Evolutionary conservation across 1,140 invertebrate species (phyloP), one percentile per base, ranked within the genome.

Genomic region (Condylostylus longicornis): DNA sequence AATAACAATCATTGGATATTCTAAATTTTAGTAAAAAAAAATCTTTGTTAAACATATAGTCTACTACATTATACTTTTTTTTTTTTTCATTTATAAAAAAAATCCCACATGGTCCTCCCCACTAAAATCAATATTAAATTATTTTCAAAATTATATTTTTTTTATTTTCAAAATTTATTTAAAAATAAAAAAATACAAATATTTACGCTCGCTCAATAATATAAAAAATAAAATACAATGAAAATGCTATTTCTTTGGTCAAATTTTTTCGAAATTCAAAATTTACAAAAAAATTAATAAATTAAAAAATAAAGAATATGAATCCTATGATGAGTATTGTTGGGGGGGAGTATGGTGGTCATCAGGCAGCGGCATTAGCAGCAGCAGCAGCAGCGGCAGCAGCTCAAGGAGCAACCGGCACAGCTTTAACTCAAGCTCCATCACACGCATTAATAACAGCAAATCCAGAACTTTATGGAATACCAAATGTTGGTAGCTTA

Each of bases 241-340:
- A n/a, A n/a, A n/a, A n/a, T n/a, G n/a, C 7, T n/a, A 25, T 25
- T 25, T 25, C n/a, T 25, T 25, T 7, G 7, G 23, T 25, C n/a
- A 8, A 7, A n/a, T 25, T 25, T 25, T 25, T 13, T 13, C 15
- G 13, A 31, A 31, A 31, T 17, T 31, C 29, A 17, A 31, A 9
- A 31, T 31, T 9, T 7, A 31, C 6, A 31, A 13, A 30, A 30
- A 18, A 33, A 33, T 5, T 10, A 35, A 41, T 15, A 38, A 37
- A 29, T 14, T 38, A 41, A 15, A 38, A 28, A 0, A 34, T 35
- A 47, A 50, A 58, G 56, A 55, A 59, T 43, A 51, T 59, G 40
- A 56, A 58, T 59, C 50, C 56, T 23, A 58, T 59, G 55, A 56
- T 58, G 55, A 58, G 53, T 43, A 46, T 59, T 48, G 56, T 58